Conservation (phyloP, 2,113 vertebrate species). For the Aptenodytes patagonicus region DNA sequence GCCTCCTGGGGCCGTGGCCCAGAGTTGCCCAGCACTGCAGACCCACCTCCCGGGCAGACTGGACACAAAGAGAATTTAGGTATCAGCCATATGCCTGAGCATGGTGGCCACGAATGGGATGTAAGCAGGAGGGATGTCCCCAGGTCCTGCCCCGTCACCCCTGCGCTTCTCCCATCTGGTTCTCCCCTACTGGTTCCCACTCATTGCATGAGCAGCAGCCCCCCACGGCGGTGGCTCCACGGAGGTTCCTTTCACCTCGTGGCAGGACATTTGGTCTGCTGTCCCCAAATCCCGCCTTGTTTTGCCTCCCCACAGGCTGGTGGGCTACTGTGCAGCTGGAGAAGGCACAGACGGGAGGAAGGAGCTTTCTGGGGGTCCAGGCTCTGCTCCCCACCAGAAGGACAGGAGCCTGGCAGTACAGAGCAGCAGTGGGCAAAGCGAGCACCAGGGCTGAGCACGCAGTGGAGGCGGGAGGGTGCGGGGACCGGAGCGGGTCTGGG, state of each 20-base stretch:
- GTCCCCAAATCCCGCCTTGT: background rate
- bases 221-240: fast-evolving
- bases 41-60: background rate
- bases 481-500: background rate
- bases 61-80: background rate
- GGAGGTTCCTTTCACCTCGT: background rate
- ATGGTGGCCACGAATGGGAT: background rate
- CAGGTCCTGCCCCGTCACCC: background rate
- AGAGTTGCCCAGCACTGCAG: background rate
- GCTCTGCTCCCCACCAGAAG: background rate
- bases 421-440: background rate
- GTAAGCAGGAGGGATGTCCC: background rate
- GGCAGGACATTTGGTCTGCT: background rate
- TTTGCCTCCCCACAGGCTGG: background rate
- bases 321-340: fast-evolving
- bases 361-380: background rate
- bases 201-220: background rate
- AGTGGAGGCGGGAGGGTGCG: fast-evolving
- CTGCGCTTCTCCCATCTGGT: background rate
- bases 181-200: background rate
- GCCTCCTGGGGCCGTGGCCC: background rate
- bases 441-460: background rate
- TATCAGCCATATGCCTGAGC: background rate
- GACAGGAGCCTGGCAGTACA: background rate
- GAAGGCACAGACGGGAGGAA: background rate